phyloP scores from a whole-genome alignment of 2,113 vertebrate species.

The Bos indicus region DNA sequence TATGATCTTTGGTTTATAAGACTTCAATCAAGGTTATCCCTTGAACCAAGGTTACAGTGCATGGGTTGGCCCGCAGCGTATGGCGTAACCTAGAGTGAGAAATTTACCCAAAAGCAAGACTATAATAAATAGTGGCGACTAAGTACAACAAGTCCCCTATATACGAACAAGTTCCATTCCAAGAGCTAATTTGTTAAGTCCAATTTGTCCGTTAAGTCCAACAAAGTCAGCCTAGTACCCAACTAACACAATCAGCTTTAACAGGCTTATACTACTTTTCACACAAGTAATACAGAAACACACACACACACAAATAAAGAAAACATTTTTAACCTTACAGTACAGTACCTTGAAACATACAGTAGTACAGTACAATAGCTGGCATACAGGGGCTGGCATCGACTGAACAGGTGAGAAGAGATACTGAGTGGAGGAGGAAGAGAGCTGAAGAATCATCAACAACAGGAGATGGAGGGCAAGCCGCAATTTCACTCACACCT shows the following conservation, averaged over 20 bases:
- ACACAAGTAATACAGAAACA: neutral
- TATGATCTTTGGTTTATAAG: neutral
- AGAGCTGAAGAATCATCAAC: neutral
- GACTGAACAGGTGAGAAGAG: neutral
- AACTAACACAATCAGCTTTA: neutral
- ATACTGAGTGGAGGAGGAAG: neutral
- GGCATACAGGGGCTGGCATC: neutral
- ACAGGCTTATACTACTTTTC: neutral
- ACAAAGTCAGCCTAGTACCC: neutral
- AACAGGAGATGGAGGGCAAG: neutral
- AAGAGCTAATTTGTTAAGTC: neutral
- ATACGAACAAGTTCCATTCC: neutral
- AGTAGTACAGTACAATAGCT: neutral
- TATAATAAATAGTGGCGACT: neutral
- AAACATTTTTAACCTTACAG: neutral
- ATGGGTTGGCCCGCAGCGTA: neutral
- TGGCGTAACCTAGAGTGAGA: neutral
- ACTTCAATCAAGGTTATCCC: neutral
- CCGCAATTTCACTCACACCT: neutral
- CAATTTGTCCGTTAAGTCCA: neutral
- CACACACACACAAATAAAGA: neutral
- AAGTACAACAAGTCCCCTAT: neutral
- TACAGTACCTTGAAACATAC: neutral
- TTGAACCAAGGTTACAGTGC: neutral
- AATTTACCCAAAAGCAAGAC: neutral